Conservation (phyloP, 2,113 vertebrate species). For the Pelecanoides urinatrix region DNA sequence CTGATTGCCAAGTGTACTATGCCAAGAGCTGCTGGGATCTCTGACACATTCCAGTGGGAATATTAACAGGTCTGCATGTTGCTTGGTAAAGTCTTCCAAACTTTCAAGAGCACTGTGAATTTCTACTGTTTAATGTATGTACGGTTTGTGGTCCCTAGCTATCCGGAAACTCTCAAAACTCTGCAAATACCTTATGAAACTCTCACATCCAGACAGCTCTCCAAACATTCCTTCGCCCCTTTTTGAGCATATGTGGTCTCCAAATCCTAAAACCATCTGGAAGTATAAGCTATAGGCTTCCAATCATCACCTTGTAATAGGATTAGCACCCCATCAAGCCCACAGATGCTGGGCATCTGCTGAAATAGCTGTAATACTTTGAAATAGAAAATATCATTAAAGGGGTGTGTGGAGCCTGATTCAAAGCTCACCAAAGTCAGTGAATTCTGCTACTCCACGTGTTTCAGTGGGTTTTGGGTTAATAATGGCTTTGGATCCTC, state of each 20-base stretch:
- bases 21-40: neutral
- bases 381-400: slow-evolving; percentile 9
- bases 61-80: slow-evolving; percentile 43
- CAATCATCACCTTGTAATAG: slow-evolving; percentile 59
- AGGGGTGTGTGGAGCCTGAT: neutral
- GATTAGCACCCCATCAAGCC: slow-evolving; percentile 57
- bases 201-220: slow-evolving; percentile 21
- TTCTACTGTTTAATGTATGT: slow-evolving; percentile 13
- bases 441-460: neutral
- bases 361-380: slow-evolving; percentile 14
- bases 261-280: slow-evolving; percentile 20
- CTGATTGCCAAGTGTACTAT: slow-evolving; percentile 5
- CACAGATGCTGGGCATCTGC: slow-evolving; percentile 51
- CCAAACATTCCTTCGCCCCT: slow-evolving; percentile 29
- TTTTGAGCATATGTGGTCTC: slow-evolving; percentile 3
- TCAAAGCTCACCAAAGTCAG: neutral
- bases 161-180: slow-evolving; percentile 37
- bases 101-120: neutral
- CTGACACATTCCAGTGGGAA: neutral
- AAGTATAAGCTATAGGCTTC: slow-evolving; percentile 47
- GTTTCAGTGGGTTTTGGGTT: neutral
- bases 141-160: neutral
- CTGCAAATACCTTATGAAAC: slow-evolving; percentile 31
- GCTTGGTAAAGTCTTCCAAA: slow-evolving; percentile 13
- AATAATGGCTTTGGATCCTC: neutral